Percentiles rank a stretch among this genome's conserved stretches.
Evolutionary conservation across 1,140 invertebrate species (phyloP).

Genomic region (Cherax destructor): DNA sequence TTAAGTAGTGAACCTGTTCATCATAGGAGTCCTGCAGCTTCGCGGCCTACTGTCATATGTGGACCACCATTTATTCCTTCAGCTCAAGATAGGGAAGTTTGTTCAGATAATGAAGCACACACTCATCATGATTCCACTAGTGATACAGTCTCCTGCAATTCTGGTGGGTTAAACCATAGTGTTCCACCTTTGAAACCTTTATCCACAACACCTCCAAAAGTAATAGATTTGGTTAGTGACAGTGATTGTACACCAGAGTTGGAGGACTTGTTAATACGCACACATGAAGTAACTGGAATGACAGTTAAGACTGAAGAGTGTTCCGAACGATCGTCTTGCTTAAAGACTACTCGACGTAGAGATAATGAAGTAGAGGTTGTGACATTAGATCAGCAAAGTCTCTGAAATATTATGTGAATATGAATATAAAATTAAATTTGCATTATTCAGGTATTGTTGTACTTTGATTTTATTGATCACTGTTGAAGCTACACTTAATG

Average conservation of each 20-base stretch:
- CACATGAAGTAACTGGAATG: conserved; percentile 25
- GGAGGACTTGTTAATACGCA: conserved; percentile 44
- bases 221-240: conserved; percentile 57
- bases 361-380: conserved; percentile 69
- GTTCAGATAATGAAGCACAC: background rate
- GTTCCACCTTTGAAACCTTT: conserved; percentile 29
- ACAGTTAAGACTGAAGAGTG: conserved; percentile 36
- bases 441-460: background rate
- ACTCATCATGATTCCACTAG: background rate
- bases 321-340: conserved; percentile 61
- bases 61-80: conserved; percentile 37
- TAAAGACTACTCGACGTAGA: conserved; percentile 65
- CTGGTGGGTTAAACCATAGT: conserved; percentile 2
- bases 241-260: conserved; percentile 58
- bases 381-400: conserved; percentile 67
- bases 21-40: conserved; percentile 4
- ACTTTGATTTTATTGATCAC: background rate
- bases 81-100: conserved; percentile 10
- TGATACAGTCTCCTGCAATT: background rate
- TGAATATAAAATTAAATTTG: background rate
- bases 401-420: conserved; percentile 26
- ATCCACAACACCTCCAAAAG: conserved; percentile 19
- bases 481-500: background rate
- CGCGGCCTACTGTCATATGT: conserved; percentile 64
- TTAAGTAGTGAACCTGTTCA: conserved; percentile 3